Conservation (phyloP, 2,797 vertebrate genomes). For the Xyrichtys novacula region DNA sequence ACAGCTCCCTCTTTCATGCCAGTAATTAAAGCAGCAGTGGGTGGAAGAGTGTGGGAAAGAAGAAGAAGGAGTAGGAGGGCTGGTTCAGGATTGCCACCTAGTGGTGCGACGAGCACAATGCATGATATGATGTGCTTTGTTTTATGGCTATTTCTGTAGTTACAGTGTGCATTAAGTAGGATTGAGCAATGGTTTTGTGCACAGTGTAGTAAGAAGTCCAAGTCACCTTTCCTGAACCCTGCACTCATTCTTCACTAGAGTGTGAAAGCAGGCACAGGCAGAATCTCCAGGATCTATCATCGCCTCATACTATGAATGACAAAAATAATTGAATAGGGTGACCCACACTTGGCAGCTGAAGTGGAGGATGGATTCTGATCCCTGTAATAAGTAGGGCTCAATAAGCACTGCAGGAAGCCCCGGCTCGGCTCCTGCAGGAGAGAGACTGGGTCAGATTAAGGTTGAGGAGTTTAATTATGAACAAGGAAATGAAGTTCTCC, state of each 20-base stretch:
- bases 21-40: slow-evolving; percentile 75
- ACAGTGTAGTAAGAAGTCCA: slow-evolving; percentile 16
- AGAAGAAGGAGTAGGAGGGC: slow-evolving; percentile 6
- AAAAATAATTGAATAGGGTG: slow-evolving; percentile 69
- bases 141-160: slow-evolving; percentile 7
- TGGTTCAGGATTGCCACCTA: slow-evolving; percentile 79
- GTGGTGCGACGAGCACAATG: slow-evolving; percentile 51
- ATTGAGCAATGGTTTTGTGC: slow-evolving; percentile 6
- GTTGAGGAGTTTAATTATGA: slow-evolving; percentile 82
- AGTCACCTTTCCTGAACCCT: slow-evolving; percentile 30
- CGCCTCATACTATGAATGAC: slow-evolving; percentile 43
- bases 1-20: slow-evolving; percentile 72
- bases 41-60: slow-evolving; percentile 74
- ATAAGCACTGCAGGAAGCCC: slow-evolving; percentile 69
- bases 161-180: neutral
- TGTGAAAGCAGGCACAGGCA: neutral
- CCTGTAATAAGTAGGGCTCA: slow-evolving; percentile 75
- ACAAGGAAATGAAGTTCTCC: slow-evolving; percentile 79
- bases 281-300: slow-evolving; percentile 57
- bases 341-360: slow-evolving; percentile 72
- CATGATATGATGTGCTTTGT: slow-evolving; percentile 32
- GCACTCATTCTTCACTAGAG: neutral
- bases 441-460: slow-evolving; percentile 77
- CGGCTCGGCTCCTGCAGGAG: slow-evolving; percentile 62
- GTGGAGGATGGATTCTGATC: slow-evolving; percentile 73